Evolutionary conservation across 1,140 invertebrate genomes (phyloP).

Genomic region (Eubasilissa regina): DNA sequence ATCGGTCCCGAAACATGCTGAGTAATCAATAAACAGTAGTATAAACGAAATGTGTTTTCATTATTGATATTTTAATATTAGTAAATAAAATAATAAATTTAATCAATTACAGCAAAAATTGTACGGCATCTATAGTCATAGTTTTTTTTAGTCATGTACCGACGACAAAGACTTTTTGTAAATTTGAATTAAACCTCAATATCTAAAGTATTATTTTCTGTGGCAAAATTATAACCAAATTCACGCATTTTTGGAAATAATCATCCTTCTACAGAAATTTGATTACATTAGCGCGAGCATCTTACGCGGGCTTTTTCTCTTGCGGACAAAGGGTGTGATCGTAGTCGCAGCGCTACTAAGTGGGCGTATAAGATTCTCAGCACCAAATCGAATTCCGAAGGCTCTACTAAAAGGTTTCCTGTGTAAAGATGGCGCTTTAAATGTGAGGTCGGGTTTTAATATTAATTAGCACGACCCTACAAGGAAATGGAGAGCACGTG

Average conservation of each 20-base stretch:
- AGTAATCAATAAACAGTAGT: no score
- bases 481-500: neutral
- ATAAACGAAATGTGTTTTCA: no score
- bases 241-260: neutral
- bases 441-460: constrained; percentile 58
- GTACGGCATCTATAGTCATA: no score
- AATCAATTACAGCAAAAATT: no score
- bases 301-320: neutral
- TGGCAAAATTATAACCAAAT: no score
- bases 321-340: constrained; percentile 22
- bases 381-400: constrained; percentile 59
- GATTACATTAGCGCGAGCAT: constrained; percentile 31
- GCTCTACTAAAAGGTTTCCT: constrained; percentile 58
- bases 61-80: no score
- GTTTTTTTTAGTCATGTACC: no score
- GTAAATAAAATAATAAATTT: no score
- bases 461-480: constrained; percentile 55
- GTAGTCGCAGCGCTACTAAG: constrained; percentile 2
- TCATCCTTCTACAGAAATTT: neutral
- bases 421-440: constrained; percentile 54
- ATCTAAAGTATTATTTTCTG: no score
- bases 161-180: no score
- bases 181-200: no score
- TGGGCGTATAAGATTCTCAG: constrained; percentile 39
- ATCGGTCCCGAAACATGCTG: no score